Conservation (phyloP, 1,140 invertebrate genomes). For the Eueides isabella region DNA sequence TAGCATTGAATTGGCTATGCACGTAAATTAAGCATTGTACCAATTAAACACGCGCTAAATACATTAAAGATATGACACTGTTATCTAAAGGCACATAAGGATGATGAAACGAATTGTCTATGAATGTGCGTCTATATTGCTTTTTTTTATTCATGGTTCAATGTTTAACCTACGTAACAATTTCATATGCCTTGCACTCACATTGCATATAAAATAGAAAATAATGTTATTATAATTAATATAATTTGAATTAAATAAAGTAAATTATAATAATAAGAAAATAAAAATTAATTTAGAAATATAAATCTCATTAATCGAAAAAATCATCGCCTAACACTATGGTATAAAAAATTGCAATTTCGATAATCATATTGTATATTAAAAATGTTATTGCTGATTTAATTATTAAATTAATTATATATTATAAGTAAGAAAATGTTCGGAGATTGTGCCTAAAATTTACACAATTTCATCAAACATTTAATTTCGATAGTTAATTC, state of each 20-base stretch:
- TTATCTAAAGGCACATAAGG: conserved; percentile 3
- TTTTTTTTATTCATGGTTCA: conserved; percentile 6
- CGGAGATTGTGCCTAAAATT: neutral
- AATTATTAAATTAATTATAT: conserved; percentile 1
- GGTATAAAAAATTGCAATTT: conserved; percentile 8
- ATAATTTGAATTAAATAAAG: neutral
- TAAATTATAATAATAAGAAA: conserved; percentile 6
- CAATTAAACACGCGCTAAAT: conserved; percentile 8
- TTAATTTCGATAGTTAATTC: conserved; percentile 1
- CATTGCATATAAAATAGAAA: neutral
- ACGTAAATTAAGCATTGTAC: conserved; percentile 13
- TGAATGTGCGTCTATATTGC: conserved; percentile 8
- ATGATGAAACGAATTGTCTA: neutral
- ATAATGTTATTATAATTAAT: neutral
- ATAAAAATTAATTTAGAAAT: neutral
- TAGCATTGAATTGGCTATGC: neutral
- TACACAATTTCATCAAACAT: neutral
- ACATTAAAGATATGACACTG: conserved; percentile 12
- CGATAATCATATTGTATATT: neutral
- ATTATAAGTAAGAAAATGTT: neutral
- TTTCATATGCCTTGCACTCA: neutral
- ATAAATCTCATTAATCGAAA: conserved; percentile 10
- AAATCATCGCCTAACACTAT: conserved; percentile 1
- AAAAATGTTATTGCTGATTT: neutral
- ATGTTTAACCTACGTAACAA: conserved; percentile 12